Conservation (phyloP, 2,113 vertebrate genomes). For the Tonatia bakeri region DNA sequence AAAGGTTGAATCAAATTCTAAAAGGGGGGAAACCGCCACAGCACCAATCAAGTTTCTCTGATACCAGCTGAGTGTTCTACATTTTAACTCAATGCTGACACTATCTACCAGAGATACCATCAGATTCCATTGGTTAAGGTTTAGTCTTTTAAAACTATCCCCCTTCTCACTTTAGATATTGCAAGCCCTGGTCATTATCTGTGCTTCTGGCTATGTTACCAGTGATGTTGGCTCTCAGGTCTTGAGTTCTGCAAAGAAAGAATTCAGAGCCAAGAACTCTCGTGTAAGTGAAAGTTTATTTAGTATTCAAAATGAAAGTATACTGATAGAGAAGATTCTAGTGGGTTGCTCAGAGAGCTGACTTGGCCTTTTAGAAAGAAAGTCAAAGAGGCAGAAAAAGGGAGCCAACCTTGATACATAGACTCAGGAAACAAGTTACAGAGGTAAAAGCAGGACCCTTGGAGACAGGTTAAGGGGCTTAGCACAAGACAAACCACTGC, state of each 20-base stretch:
- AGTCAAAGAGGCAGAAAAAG: not conserved
- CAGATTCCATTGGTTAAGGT: not conserved
- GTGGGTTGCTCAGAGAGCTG: not conserved
- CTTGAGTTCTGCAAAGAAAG: not conserved
- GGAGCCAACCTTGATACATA: not conserved
- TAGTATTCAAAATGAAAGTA: not conserved
- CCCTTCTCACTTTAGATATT: not conserved
- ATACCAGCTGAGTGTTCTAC: not conserved
- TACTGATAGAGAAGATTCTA: not conserved
- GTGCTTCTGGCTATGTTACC: not conserved
- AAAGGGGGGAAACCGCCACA: too few species aligned
- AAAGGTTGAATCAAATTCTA: not conserved
- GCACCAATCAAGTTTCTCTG: not conserved
- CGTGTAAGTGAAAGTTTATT: not conserved
- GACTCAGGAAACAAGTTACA: not conserved
- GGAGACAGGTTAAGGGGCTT: not conserved
- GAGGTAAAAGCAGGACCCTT: too few species aligned
- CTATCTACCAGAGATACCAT: not conserved
- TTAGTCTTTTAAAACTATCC: not conserved
- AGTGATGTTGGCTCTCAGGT: not conserved
- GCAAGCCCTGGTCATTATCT: not conserved
- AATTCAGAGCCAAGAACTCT: not conserved
- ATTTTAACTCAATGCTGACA: not conserved
- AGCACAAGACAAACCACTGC: not conserved
- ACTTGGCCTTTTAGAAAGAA: not conserved